Evolutionary conservation across 2,797 vertebrate genomes (phyloP).

Genomic region (Gymnothorax reevesii): DNA sequence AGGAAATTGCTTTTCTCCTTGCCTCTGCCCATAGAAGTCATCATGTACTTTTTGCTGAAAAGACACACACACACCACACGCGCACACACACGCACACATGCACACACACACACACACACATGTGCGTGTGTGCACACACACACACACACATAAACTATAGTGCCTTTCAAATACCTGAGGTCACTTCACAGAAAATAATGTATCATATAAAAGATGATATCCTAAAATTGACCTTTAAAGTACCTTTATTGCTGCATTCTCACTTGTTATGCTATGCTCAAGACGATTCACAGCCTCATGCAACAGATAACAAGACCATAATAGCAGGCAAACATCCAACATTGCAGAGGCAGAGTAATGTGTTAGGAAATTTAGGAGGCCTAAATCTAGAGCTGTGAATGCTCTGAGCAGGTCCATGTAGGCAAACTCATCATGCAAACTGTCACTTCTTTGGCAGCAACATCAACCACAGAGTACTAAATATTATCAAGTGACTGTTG

Average conservation of each 20-base stretch:
- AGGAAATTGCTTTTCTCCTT: slow-evolving; percentile 16
- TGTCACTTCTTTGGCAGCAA: no score
- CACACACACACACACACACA: not conserved
- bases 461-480: no score
- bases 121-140: no score
- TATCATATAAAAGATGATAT: not conserved
- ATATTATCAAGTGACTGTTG: no score
- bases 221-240: not conserved
- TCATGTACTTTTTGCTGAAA: not conserved
- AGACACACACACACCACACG: not conserved
- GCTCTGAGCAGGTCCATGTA: not conserved
- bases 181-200: not conserved
- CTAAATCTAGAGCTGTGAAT: not conserved
- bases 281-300: not conserved
- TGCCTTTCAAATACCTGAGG: not conserved
- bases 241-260: not conserved
- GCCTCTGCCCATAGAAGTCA: not conserved
- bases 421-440: not conserved
- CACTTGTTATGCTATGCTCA: not conserved
- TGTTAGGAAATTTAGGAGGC: not conserved
- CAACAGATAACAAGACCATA: not conserved
- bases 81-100: not conserved
- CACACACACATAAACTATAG: no score
- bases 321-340: not conserved
- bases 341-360: not conserved